Base-by-base conservation (phyloP, 2,888 invertebrate species). In the Xylota sylvarum region DNA sequence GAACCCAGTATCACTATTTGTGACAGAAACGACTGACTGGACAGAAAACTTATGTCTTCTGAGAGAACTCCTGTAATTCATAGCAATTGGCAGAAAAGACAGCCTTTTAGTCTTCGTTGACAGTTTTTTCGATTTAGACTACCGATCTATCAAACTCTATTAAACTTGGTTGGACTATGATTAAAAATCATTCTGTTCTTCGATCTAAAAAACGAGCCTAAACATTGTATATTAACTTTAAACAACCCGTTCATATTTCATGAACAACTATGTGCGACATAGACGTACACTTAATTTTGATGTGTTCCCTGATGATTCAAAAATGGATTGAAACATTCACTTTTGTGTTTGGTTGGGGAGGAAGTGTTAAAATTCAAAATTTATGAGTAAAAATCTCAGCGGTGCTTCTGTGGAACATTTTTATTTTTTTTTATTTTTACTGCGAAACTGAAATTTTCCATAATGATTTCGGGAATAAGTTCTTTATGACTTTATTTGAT, bases 391-490 rank as follows among this genome's bases (percentile, higher is more conserved):
- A n/a, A 70, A 35, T 37, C 70, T 58, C 19, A 32, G n/a, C 10
- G 27, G 30, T 3, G 55, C 46, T 17, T 40, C 46, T 14, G n/a
- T 14, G 46, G 5, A 46, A 19, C 3, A 6, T 46, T 17, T 1
- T 17, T 23, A 6, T 46, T 17, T 1, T 17, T 58, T 58, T 70
- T 58, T 4, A 23, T 19, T 19, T 46, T 48, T 50, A 48, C 46
- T 32, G 14, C 35, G 46, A 72, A 72, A 72, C 58, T 72, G 46
- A 72, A 72, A 72, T 35, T 70, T 70, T 32, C 56, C 43, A 10
- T 56, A 56, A 70, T 70, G 56, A 46, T 43, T 60, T 40, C n/a
- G 27, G 14, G 14, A 43, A 62, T 27, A 43, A 62, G 30, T 14
- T 43, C 17, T 32, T 17, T 43, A 12, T 56, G 9, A 23, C 30